phyloP scores from a whole-genome alignment of 2,888 invertebrate genomes.

The Perizoma flavofasciatum region DNA sequence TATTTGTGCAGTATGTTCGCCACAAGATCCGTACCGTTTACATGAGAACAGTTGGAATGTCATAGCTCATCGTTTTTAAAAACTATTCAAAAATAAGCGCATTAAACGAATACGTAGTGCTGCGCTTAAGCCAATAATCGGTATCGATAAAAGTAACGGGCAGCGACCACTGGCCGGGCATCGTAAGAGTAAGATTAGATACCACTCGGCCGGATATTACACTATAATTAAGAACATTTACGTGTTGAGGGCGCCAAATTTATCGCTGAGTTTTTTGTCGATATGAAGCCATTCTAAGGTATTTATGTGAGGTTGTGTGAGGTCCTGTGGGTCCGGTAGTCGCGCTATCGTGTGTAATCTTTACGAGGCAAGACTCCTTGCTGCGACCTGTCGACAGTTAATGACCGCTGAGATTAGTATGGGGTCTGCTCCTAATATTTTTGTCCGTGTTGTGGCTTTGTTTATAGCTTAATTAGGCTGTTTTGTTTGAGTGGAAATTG shows the following conservation, averaged over 20 bases:
- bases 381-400: slow-evolving; percentile 80
- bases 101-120: slow-evolving; percentile 64
- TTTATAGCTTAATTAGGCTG: slow-evolving; percentile 84
- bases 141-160: slow-evolving; percentile 55
- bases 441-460: slow-evolving; percentile 79
- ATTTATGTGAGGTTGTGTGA: slow-evolving; percentile 81
- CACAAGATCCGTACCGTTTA: no score
- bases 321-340: slow-evolving; percentile 77
- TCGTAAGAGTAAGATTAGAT: slow-evolving; percentile 78
- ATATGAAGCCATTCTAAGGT: slow-evolving; percentile 78
- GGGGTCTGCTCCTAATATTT: slow-evolving; percentile 65
- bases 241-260: slow-evolving; percentile 82
- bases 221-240: slow-evolving; percentile 82
- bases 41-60: no score
- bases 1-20: no score
- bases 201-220: slow-evolving; percentile 74
- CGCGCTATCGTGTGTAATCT: slow-evolving; percentile 81
- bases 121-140: slow-evolving; percentile 58
- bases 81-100: slow-evolving; percentile 45
- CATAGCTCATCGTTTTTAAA: slow-evolving; percentile 32
- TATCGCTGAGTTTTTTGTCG: slow-evolving; percentile 82
- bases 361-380: slow-evolving; percentile 78
- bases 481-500: slow-evolving; percentile 78
- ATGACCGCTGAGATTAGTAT: slow-evolving; percentile 77
- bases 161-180: slow-evolving; percentile 50